These are phyloP conservation scores for Idris sp. DNA, from an alignment of 1,140 invertebrate genomes.

Conservation along the genomic window DNA sequence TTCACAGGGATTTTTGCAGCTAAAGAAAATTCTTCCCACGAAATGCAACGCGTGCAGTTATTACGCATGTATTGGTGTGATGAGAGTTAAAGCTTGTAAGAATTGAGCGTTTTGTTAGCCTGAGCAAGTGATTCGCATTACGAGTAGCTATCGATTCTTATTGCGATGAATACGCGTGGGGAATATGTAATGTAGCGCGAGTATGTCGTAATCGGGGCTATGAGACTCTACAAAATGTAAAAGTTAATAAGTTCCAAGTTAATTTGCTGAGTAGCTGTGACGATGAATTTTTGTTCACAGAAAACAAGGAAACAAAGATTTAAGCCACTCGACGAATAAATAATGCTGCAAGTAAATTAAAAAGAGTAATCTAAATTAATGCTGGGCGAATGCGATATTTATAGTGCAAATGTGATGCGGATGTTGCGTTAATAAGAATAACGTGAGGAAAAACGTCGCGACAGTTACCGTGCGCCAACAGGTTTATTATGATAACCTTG, in stretches of 20 bases:
- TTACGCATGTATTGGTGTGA: constrained; percentile 45
- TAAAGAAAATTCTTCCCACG: constrained; percentile 19
- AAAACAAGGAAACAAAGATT: constrained; percentile 15
- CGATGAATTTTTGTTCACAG: constrained; percentile 27
- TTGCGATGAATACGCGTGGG: constrained; percentile 34
- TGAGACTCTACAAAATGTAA: constrained; percentile 31
- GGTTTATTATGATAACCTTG: constrained; percentile 48
- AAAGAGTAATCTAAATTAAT: constrained; percentile 53
- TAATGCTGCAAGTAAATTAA: constrained; percentile 49
- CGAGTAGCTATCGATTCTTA: constrained; percentile 51
- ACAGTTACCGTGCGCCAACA: constrained; percentile 4
- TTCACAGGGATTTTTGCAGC: constrained; percentile 2
- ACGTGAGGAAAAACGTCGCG: constrained; percentile 41
- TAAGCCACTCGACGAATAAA: constrained; percentile 21
- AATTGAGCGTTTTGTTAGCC: constrained; percentile 50
- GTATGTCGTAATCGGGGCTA: constrained; percentile 33
- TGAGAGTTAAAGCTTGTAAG: constrained; percentile 46
- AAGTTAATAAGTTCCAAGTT: constrained; percentile 50
- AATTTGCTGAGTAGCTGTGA: constrained; percentile 39
- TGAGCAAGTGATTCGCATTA: constrained; percentile 52
- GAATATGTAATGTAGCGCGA: constrained; percentile 34
- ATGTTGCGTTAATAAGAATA: constrained; percentile 50
- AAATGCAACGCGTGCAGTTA: constrained; percentile 26
- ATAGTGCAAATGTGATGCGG: constrained; percentile 44
- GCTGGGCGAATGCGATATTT: constrained; percentile 39